phyloP scores from a whole-genome alignment of 2,888 invertebrate species.

The Heteromyza rotundicornis region DNA sequence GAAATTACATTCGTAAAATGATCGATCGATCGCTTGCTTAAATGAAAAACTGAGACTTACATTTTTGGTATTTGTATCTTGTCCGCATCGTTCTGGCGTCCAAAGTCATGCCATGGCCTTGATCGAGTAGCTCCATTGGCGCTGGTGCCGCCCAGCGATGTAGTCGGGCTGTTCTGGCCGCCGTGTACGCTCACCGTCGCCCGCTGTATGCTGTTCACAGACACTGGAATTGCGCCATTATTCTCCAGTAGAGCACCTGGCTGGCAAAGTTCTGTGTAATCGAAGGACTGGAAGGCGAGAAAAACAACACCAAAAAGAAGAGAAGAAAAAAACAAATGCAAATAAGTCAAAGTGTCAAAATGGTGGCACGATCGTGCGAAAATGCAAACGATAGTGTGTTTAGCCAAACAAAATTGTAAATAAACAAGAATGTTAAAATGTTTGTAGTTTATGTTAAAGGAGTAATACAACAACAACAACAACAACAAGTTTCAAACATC shows the following conservation, averaged over 20 bases:
- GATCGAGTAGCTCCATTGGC: constrained; percentile 74
- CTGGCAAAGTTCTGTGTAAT: constrained; percentile 90
- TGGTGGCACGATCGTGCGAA: neutral
- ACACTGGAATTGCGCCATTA: constrained; percentile 66
- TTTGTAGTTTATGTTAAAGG: neutral
- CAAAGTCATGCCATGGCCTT: constrained; percentile 93
- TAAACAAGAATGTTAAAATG: neutral
- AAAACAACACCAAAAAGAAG: constrained; percentile 20
- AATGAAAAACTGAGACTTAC: constrained; percentile 70
- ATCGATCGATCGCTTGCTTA: too few species aligned
- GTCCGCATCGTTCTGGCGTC: constrained; percentile 90
- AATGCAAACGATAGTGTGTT: too few species aligned
- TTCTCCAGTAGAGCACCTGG: constrained; percentile 66
- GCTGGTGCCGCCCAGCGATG: constrained; percentile 67
- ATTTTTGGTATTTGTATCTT: constrained; percentile 98
- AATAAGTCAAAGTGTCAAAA: neutral
- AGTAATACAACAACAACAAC: constrained; percentile 1
- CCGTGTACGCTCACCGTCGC: constrained; percentile 64
- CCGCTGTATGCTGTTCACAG: constrained; percentile 65
- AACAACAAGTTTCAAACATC: too few species aligned
- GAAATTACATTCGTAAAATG: too few species aligned
- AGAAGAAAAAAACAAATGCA: constrained; percentile 9
- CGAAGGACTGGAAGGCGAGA: constrained; percentile 75
- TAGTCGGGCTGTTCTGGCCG: constrained; percentile 62
- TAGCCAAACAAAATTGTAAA: too few species aligned